These are phyloP conservation scores for Pilophorus perplexus DNA, from an alignment of 2,888 invertebrate species.

Conservation along the genomic window DNA sequence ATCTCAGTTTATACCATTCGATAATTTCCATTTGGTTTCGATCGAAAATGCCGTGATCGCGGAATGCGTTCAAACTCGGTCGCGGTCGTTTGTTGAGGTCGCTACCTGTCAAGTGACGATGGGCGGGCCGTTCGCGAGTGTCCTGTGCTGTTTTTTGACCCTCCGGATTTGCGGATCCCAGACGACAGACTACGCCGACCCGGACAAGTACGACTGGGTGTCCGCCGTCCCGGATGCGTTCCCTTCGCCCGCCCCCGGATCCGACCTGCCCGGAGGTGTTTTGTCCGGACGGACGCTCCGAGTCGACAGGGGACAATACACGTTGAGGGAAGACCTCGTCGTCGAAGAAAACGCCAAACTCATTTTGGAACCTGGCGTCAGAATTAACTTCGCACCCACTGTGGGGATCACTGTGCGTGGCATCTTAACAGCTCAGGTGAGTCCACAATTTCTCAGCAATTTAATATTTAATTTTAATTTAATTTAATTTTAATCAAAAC, in stretches of 20 bases:
- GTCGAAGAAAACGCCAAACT: slow-evolving; percentile 76
- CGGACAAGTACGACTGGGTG: slow-evolving; percentile 20
- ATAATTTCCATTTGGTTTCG: not conserved
- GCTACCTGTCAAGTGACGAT: slow-evolving; percentile 12
- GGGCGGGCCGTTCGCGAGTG: slow-evolving; percentile 29
- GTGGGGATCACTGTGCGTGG: slow-evolving; percentile 92
- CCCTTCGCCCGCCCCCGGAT: not conserved
- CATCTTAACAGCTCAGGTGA: slow-evolving; percentile 83
- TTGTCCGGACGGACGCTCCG: slow-evolving; percentile 61
- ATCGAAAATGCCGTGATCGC: slow-evolving; percentile 1
- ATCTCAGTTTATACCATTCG: not conserved
- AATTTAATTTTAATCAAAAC: not conserved
- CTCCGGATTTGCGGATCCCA: not conserved
- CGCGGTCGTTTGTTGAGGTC: too few species aligned
- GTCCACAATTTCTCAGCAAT: not conserved
- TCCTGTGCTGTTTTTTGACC: slow-evolving; percentile 22
- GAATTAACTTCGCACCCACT: slow-evolving; percentile 84
- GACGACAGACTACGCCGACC: not conserved
- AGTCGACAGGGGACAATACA: slow-evolving; percentile 58
- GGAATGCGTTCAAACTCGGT: slow-evolving; percentile 1
- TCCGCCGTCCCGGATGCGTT: slow-evolving; percentile 14
- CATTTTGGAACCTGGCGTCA: slow-evolving; percentile 85
- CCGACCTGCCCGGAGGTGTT: slow-evolving; percentile 54
- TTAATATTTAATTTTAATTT: not conserved
- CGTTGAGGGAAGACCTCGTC: slow-evolving; percentile 74